A percentile compares a stretch with the other conserved stretches of the same genome.
Conservation (phyloP, 2,888 invertebrate species). For the Nomada fabriciana region DNA sequence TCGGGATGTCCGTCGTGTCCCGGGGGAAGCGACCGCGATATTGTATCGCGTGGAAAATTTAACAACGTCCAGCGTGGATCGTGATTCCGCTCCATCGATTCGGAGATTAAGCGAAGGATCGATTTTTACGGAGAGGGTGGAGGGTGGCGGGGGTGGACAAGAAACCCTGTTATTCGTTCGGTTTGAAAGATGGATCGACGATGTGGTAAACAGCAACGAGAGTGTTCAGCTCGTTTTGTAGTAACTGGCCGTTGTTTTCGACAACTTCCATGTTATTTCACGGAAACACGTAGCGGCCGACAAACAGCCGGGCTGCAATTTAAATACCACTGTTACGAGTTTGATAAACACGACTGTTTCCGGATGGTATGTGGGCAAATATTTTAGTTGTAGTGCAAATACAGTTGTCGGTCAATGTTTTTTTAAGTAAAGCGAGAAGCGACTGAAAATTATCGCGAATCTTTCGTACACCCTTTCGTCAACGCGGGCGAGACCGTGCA, state of each 20-base stretch:
- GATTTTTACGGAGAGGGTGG: neutral
- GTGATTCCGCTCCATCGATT: neutral
- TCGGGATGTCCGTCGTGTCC: constrained; percentile 21
- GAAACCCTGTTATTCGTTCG: neutral
- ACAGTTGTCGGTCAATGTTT: too few species aligned
- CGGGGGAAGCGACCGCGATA: constrained; percentile 25
- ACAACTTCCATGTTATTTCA: constrained; percentile 18
- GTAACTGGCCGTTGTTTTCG: constrained; percentile 3
- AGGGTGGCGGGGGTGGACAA: neutral
- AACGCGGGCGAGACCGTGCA: neutral
- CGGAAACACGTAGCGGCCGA: neutral
- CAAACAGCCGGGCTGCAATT: neutral
- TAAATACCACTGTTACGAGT: constrained; percentile 24
- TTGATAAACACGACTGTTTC: neutral
- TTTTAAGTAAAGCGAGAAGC: too few species aligned
- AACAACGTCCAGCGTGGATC: constrained; percentile 3
- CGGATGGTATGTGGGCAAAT: neutral
- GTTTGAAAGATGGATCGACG: neutral
- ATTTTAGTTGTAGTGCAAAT: neutral
- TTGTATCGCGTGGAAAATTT: constrained; percentile 33
- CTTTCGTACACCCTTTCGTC: too few species aligned
- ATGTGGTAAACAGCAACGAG: constrained; percentile 1
- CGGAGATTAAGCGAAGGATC: constrained; percentile 23
- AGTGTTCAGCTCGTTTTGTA: neutral
- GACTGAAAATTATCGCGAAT: too few species aligned